Evolutionary conservation across 2,797 vertebrate species (phyloP), one percentile per base, ranked within the genome.

Genomic region (Lepus oiostolus): DNA sequence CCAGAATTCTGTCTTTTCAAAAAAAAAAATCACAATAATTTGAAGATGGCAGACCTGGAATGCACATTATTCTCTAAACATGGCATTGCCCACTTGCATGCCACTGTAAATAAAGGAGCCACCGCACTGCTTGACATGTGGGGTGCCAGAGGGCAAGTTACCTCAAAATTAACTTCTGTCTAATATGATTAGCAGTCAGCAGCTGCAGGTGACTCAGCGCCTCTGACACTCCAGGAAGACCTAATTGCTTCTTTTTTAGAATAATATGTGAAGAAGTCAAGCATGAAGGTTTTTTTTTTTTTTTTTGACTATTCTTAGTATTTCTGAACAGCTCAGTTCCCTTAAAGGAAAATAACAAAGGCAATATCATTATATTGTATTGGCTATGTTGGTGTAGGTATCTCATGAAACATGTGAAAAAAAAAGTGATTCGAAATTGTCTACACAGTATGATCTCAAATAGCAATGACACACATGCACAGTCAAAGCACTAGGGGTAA

Each of bases 81-180:
- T 75, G 96, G 72, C 96, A 87, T 76, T 77, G 81, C 0, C 0
- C 95, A 94, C 52, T 95, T 95, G 28, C 82, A 88, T 94, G 96
- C 79, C 97, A 93, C 26, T 65, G 91, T 77, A 71, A 90, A 86
- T 93, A 79, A 97, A 2, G 38, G 52, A 92, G n/a, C 5, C 52
- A 47, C 50, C 0, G 0, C n/a, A 75, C 63, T 19, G 42, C 22
- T 60, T 85, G 82, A 91, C 28, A 0, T 32, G 54, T 95, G 90
- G 85, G 76, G 19, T 81, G 92, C 95, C 96, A 93, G 52, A 84
- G 94, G 95, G 95, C 85, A 95, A 70, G 47, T 91, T 58, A 94
- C 77, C 10, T 87, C 75, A 47, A 82, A 98, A 98, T 98, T 97
- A 97, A 97, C 88, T 97, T 68, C 50, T 94, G 87, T 90, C 93